Conservation (phyloP, 2,113 vertebrate genomes). For the Strix uralensis region DNA sequence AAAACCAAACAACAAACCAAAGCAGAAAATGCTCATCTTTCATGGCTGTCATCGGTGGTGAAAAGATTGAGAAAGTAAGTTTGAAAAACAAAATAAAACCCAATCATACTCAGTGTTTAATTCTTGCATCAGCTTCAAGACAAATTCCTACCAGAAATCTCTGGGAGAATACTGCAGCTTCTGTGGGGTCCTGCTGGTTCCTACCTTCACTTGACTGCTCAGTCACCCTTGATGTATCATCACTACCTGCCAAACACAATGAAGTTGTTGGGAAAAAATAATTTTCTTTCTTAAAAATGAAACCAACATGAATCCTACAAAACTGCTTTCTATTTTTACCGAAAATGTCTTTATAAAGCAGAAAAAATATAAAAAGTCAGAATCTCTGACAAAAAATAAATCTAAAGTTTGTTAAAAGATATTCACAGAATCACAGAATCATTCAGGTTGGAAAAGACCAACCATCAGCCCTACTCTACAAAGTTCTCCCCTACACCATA, state of each 20-base stretch:
- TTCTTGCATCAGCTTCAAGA: background rate
- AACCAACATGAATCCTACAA: background rate
- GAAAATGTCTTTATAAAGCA: background rate
- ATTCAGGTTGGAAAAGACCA: too few species aligned
- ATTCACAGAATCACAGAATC: too few species aligned
- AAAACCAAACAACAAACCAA: background rate
- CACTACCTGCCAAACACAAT: fast-evolving
- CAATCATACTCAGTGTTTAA: background rate
- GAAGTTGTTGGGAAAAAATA: background rate
- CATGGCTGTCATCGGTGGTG: background rate
- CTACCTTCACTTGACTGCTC: background rate
- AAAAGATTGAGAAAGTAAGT: background rate
- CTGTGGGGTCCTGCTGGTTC: background rate
- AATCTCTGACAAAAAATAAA: background rate
- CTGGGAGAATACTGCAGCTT: background rate
- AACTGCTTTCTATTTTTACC: background rate
- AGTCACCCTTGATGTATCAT: background rate
- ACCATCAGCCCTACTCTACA: too few species aligned
- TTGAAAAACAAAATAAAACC: background rate
- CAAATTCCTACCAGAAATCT: background rate
- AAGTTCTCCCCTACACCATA: too few species aligned
- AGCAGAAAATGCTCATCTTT: background rate
- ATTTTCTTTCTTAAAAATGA: background rate
- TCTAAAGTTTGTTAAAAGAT: background rate
- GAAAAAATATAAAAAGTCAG: background rate